Evolutionary conservation across 2,113 vertebrate species (phyloP).

Genomic region (Myxocyprinus asiaticus): DNA sequence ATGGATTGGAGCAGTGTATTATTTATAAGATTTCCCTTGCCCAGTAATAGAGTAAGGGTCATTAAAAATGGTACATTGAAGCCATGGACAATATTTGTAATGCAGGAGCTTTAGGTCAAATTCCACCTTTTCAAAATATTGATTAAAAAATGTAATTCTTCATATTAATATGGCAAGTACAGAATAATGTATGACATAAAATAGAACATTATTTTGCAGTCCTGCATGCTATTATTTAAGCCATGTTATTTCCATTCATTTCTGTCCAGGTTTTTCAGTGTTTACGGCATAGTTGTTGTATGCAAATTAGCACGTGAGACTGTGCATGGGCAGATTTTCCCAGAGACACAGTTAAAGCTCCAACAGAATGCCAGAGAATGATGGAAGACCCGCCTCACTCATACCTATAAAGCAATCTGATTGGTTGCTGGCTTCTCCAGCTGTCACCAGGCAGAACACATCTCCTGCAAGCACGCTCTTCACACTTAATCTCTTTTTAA

Average conservation of each 20-base stretch:
- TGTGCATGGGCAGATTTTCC: slow-evolving; percentile 38
- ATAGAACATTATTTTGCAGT: too few species aligned
- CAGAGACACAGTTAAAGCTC: slow-evolving; percentile 57
- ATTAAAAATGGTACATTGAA: slow-evolving; percentile 10
- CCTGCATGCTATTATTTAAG: neutral
- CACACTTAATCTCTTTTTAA: slow-evolving; percentile 72
- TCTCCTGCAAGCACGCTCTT: slow-evolving; percentile 65
- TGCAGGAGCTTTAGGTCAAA: neutral
- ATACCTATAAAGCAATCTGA: slow-evolving; percentile 63
- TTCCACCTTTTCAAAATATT: too few species aligned
- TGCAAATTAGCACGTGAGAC: slow-evolving; percentile 30
- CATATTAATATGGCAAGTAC: too few species aligned
- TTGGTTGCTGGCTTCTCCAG: slow-evolving; percentile 71
- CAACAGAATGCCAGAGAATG: slow-evolving; percentile 52
- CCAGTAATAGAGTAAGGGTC: neutral
- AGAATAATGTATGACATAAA: too few species aligned
- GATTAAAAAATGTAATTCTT: too few species aligned
- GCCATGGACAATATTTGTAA: neutral
- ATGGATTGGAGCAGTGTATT: too few species aligned
- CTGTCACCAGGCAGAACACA: slow-evolving; percentile 82
- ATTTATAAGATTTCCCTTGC: too few species aligned
- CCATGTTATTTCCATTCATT: neutral
- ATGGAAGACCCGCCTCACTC: slow-evolving; percentile 69
- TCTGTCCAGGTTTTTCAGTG: slow-evolving; percentile 2
- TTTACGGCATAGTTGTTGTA: slow-evolving; percentile 44